These are phyloP conservation scores for Lagopus leucura DNA, from an alignment of 2,113 vertebrate genomes.

Conservation along the genomic window DNA sequence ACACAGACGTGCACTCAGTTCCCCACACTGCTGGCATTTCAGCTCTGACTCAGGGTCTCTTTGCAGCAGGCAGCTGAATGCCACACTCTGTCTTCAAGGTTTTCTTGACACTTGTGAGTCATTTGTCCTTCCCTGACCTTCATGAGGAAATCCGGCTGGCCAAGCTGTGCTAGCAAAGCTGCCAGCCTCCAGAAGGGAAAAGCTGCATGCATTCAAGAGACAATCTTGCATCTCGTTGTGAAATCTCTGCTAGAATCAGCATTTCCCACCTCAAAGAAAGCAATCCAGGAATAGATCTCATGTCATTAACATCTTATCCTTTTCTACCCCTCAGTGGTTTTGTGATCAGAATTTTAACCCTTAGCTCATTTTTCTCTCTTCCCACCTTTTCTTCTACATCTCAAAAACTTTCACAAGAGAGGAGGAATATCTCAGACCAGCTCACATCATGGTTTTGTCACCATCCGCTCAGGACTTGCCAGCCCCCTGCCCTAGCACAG, in stretches of 20 bases:
- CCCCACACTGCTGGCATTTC: background rate
- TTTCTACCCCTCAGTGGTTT: background rate
- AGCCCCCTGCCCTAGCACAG: background rate
- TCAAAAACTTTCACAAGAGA: background rate
- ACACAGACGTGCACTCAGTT: background rate
- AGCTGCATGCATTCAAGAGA: background rate
- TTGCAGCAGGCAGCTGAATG: background rate
- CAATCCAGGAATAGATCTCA: background rate
- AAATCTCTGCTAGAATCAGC: background rate
- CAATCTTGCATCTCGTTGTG: background rate
- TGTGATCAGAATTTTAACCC: background rate
- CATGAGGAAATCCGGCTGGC: background rate
- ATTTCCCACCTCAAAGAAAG: background rate
- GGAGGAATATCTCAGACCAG: background rate
- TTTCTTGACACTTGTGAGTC: background rate
- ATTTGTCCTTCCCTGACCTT: constrained; percentile 5
- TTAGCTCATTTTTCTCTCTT: background rate
- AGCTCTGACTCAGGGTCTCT: constrained; percentile 23
- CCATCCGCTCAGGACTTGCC: background rate
- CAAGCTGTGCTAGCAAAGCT: background rate
- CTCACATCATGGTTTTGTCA: background rate
- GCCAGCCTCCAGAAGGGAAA: background rate
- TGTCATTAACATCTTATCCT: background rate
- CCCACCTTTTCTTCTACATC: background rate
- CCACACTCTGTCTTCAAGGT: background rate